These are phyloP conservation scores for Laothoe populi DNA, from an alignment of 2,888 invertebrate genomes.

Conservation along the genomic window DNA sequence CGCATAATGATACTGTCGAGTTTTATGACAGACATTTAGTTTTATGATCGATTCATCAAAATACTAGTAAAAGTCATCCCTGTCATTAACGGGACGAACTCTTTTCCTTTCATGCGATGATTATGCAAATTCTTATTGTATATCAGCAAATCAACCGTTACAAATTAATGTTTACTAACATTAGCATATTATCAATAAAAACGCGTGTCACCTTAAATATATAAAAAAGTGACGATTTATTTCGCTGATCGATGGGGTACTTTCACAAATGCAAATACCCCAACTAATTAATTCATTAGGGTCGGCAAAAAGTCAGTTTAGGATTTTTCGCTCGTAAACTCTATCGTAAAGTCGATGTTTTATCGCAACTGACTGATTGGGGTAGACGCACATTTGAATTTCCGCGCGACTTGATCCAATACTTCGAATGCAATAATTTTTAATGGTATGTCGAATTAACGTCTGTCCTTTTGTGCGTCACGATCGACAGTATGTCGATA, in stretches of 20 bases:
- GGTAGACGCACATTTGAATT: conserved; percentile 34
- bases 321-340: conserved; percentile 59
- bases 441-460: conserved; percentile 83
- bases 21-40: conserved; percentile 59
- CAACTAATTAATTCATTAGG: conserved; percentile 72
- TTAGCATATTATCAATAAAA: conserved; percentile 77
- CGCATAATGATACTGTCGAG: conserved; percentile 53
- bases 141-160: conserved; percentile 84
- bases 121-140: conserved; percentile 72
- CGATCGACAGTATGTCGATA: conserved; percentile 80
- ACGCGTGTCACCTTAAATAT: conserved; percentile 68
- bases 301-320: conserved; percentile 43
- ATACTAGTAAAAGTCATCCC: conserved; percentile 75
- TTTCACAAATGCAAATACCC: conserved; percentile 2
- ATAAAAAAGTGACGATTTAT: conserved; percentile 18
- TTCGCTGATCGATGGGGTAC: conserved; percentile 16
- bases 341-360: background rate
- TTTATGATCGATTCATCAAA: conserved; percentile 74
- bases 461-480: conserved; percentile 71
- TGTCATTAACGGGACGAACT: conserved; percentile 42
- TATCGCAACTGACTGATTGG: conserved; percentile 2
- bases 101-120: conserved; percentile 18
- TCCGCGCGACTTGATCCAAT: conserved; percentile 67
- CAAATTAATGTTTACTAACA: conserved; percentile 81
- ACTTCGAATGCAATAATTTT: conserved; percentile 79